phyloP scores from a whole-genome alignment of 2,797 vertebrate species.

The Sebastes melanostomus region DNA sequence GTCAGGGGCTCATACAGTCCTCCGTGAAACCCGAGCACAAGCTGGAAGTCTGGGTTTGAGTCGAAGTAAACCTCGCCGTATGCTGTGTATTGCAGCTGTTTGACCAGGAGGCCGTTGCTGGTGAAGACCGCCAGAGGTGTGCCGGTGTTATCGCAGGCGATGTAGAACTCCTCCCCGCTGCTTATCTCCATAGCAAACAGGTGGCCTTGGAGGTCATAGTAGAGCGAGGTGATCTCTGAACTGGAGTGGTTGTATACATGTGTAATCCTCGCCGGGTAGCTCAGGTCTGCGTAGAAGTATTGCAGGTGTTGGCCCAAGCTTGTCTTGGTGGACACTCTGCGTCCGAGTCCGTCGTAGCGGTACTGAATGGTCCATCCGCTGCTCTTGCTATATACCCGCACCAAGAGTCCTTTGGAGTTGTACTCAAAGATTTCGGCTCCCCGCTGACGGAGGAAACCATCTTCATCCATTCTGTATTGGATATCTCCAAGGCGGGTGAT shows the following conservation, averaged over 20 bases:
- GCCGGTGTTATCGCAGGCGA: constrained; percentile 96
- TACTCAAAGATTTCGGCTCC: constrained; percentile 97
- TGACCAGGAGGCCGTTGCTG: constrained; percentile 95
- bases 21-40: constrained; percentile 97
- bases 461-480: constrained; percentile 96
- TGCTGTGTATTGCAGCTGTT: constrained; percentile 98
- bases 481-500: constrained; percentile 97
- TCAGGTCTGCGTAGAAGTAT: constrained; percentile 97
- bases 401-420: constrained; percentile 95
- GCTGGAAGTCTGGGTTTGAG: constrained; percentile 96
- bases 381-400: constrained; percentile 96
- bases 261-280: constrained; percentile 93
- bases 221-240: constrained; percentile 97
- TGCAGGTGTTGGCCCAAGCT: constrained; percentile 95
- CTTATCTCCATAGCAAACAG: constrained; percentile 99
- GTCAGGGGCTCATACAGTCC: constrained; percentile 96
- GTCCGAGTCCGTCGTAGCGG: constrained; percentile 94
- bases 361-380: constrained; percentile 95
- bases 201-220: constrained; percentile 98
- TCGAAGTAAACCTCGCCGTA: constrained; percentile 98
- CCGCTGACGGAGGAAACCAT: constrained; percentile 94
- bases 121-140: constrained; percentile 96
- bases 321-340: constrained; percentile 93
- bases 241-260: constrained; percentile 98
- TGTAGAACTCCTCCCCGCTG: constrained; percentile 97